phyloP scores from a whole-genome alignment of 1,140 invertebrate species.

The Hestina assimilis region DNA sequence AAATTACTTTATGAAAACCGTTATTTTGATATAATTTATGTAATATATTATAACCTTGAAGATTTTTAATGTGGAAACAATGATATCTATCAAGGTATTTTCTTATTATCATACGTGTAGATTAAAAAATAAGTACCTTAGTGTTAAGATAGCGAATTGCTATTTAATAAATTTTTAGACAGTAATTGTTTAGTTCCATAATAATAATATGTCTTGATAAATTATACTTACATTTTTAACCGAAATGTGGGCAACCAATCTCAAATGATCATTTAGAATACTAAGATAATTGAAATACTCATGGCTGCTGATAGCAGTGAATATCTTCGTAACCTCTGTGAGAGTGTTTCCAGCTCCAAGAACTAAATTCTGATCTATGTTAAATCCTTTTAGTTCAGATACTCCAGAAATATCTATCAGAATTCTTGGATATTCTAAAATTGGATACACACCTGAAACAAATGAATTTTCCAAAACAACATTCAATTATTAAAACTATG shows the following conservation, averaged over 20 bases:
- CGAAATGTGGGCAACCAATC: slow-evolving; percentile 83
- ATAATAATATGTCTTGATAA: background rate
- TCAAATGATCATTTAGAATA: slow-evolving; percentile 81
- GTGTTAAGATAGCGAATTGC: no score
- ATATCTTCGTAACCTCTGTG: slow-evolving; percentile 81
- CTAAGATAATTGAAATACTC: slow-evolving; percentile 78
- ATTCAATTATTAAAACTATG: no score
- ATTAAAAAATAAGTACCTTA: no score
- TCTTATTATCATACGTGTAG: no score
- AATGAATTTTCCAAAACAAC: no score
- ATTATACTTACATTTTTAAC: slow-evolving; percentile 82
- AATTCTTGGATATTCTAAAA: slow-evolving; percentile 63
- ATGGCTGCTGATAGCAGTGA: slow-evolving; percentile 52
- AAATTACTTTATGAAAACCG: no score
- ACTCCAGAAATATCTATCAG: slow-evolving; percentile 83
- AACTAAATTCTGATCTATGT: slow-evolving; percentile 80
- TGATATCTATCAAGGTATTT: no score
- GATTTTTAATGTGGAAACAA: no score
- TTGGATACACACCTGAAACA: slow-evolving; percentile 50
- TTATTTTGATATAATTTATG: no score
- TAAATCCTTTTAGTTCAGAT: slow-evolving; percentile 79
- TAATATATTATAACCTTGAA: no score
- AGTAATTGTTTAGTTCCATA: no score
- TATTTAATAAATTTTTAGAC: no score
- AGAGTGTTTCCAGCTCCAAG: slow-evolving; percentile 83